phyloP scores from a whole-genome alignment of 1,140 invertebrate species.

The Zaprionus lachaisei region DNA sequence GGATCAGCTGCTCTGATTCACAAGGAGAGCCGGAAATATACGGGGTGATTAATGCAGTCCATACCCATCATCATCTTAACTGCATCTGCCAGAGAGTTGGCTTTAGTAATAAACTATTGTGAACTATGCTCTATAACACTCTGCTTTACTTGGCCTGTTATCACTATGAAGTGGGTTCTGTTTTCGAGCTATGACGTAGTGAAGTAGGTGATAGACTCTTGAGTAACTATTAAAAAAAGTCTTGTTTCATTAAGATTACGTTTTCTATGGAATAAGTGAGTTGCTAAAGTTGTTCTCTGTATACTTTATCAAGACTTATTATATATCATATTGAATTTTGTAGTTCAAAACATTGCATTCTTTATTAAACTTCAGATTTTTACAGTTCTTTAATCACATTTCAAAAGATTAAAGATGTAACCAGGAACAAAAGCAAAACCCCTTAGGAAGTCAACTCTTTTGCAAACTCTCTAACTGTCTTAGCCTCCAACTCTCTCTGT shows the following conservation, averaged over 20 bases:
- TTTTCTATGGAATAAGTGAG: not conserved
- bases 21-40: slow-evolving; percentile 1
- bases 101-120: not conserved
- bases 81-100: slow-evolving; percentile 1
- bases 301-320: not conserved
- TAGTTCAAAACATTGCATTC: too few relatives aligned
- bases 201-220: not conserved
- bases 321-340: not conserved
- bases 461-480: too few relatives aligned
- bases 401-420: not conserved
- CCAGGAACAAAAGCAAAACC: not conserved
- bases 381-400: not conserved
- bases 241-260: not conserved
- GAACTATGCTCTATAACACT: not conserved
- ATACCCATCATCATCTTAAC: not conserved
- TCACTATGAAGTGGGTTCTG: slow-evolving; percentile 5
- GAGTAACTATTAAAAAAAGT: not conserved
- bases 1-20: slow-evolving; percentile 9
- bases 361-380: too few relatives aligned
- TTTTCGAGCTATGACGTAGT: not conserved
- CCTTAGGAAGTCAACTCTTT: not conserved
- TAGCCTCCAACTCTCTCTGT: not conserved
- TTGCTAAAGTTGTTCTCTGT: not conserved
- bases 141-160: not conserved
- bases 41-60: not conserved